Percentiles rank a stretch among this genome's conserved stretches.
These are phyloP conservation scores for Ochotona princeps DNA, from an alignment of 2,113 vertebrate species.

Conservation along the genomic window DNA sequence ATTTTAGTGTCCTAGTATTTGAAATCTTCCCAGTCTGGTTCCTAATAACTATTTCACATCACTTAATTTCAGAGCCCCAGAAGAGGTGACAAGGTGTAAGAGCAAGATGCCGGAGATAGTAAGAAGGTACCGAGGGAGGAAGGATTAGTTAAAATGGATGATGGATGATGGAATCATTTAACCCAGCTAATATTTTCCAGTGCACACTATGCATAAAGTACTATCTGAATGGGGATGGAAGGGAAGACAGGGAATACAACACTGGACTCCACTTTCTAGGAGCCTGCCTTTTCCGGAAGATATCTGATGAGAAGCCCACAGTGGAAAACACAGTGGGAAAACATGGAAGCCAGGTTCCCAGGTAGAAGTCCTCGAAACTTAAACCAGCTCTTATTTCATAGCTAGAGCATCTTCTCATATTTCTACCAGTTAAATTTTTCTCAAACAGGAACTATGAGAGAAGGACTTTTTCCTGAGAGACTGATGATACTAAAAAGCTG, in stretches of 20 bases:
- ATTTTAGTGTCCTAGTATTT: background rate
- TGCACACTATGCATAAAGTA: too few relatives aligned
- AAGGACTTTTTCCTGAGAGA: background rate
- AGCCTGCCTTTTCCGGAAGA: background rate
- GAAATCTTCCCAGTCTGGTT: background rate
- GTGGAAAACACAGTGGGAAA: background rate
- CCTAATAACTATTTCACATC: background rate
- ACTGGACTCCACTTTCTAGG: background rate
- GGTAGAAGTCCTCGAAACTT: background rate
- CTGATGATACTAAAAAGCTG: background rate
- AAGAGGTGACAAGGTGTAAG: background rate
- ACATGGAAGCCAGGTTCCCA: background rate
- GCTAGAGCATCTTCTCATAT: too few relatives aligned
- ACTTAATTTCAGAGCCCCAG: background rate
- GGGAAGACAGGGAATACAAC: background rate
- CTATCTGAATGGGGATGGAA: too few relatives aligned
- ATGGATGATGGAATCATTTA: background rate
- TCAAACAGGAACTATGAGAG: background rate
- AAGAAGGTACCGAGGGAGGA: background rate
- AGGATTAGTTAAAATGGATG: background rate
- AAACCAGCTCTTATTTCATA: background rate
- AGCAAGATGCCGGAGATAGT: background rate
- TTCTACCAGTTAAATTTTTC: background rate
- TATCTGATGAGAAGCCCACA: background rate
- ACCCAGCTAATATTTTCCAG: too few relatives aligned